Base-by-base conservation (phyloP, 2,113 vertebrate species). In the Gavialis gangeticus region DNA sequence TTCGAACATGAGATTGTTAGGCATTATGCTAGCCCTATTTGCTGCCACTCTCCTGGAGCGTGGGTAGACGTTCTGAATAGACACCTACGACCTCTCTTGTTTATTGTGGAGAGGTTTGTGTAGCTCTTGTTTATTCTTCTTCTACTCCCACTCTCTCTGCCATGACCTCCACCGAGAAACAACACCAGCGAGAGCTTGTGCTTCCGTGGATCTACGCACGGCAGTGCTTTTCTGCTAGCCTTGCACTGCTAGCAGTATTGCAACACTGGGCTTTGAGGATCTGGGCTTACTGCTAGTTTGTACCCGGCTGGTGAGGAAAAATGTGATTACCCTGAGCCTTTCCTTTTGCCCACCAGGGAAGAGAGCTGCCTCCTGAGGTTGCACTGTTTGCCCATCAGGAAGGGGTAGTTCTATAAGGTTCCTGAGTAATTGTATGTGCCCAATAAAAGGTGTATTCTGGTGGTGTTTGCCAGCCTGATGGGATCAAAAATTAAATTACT, bases 41-140 rank as follows among this genome's bases (percentile, higher is more conserved):
- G 87, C 87, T 3, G 6, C n/a, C 56, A 1, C 0, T 83, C 89
- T 82, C 66, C 63, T 71, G 24, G 55, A 55, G 63, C 0, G 0
- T 87, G 67, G 79, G 76, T 54, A 94, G 90, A 90, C 92, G 71
- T 80, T 73, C 71, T 87, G 69, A 91, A 71, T 56, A 88, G 79
- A 22, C 59, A 87, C 76, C 86, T 88, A 3, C 81, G 92, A 94
- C 84, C 82, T 56, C 34, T 91, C 56, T 21, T n/a, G 2, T 5
- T 24, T 56, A n/a, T n/a, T 75, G 80, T 63, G 62, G 46, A 28
- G 17, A 46, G 27, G 7, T 78, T 87, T 80, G 25, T 84, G 59
- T 67, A 84, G 81, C 67, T 80, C 30, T 73, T 73, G 34, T 73
- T 37, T 80, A 17, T 87, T 60, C 56, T 28, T 76, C 80, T 17